Evolutionary conservation across 1,140 invertebrate genomes (phyloP), one percentile per base, ranked within the genome.

Genomic region (Fopius arisanus): DNA sequence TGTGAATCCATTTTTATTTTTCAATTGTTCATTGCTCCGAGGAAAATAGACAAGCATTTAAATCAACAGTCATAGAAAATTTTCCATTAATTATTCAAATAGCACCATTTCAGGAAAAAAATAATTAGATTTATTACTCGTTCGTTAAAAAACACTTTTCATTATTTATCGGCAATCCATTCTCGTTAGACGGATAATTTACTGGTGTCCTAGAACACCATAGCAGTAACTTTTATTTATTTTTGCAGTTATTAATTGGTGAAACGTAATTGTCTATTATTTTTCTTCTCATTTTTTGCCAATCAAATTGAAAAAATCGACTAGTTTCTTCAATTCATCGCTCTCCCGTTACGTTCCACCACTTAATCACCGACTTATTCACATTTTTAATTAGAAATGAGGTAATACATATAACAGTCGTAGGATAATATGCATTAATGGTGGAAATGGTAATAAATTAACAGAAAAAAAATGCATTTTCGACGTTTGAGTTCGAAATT

Each of bases 31-130:
- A 23, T 72, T 79, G 76, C 67, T 79, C 29, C 81, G 81, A 83
- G 75, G 79, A 81, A 83, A 78, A 78, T 78, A 79, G 78, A 82
- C 76, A 77, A 86, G 83, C 82, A 84, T 78, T 81, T 80, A 82
- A 78, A 78, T 77, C 72, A 84, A 84, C 78, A 81, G 75, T 80
- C 77, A 81, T 84, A 84, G 79, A 83, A 77, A 80, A 81, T 78
- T 83, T 83, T 73, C n/a, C 80, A 48, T 78, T 78, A 31, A 65
- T 26, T 66, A 19, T 63, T 70, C 29, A 70, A 51, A 81, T 77
- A 85, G 84, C 84, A 86, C 84, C 84, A 83, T 82, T 75, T 82
- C 74, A 74, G 82, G 81, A 85, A 81, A 85, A 85, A 81, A 81
- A 62, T 68, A 67, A 29, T 66, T 67, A 68, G 23, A 81, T 83